Conservation (phyloP, 2,113 vertebrate genomes). For the Spea bombifrons region DNA sequence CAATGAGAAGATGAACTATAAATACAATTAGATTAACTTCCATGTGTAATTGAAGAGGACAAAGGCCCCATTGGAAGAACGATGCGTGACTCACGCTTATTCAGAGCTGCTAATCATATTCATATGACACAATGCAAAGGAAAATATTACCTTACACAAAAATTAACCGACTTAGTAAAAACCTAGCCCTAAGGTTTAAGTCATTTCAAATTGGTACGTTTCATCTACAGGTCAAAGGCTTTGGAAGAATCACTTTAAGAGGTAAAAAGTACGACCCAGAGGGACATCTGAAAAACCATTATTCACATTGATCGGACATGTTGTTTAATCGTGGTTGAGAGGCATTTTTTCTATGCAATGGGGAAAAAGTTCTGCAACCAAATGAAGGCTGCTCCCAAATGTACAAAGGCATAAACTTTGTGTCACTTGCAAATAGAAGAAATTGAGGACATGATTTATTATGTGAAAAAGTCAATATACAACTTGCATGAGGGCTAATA, state of each 20-base stretch:
- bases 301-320: background rate
- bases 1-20: constrained; percentile 47
- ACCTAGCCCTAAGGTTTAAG: background rate
- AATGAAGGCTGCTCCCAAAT: background rate
- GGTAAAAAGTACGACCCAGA: background rate
- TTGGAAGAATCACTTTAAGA: constrained; percentile 17
- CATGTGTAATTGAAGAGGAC: constrained; percentile 49
- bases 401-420: background rate
- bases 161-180: constrained; percentile 37
- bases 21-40: constrained; percentile 49
- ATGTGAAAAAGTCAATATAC: no score
- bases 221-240: constrained; percentile 3
- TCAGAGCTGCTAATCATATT: constrained; percentile 46
- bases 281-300: constrained; percentile 4
- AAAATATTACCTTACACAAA: constrained; percentile 49
- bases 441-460: background rate
- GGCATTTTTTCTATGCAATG: constrained; percentile 17
- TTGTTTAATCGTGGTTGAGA: background rate
- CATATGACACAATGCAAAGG: constrained; percentile 48
- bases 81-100: constrained; percentile 46
- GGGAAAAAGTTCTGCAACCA: background rate
- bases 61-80: constrained; percentile 45
- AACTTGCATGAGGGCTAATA: no score
- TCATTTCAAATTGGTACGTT: constrained; percentile 4
- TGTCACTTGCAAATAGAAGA: background rate